Evolutionary conservation across 1,140 invertebrate genomes (phyloP), one percentile per base, ranked within the genome.

Genomic region (Eriocheir sinensis): DNA sequence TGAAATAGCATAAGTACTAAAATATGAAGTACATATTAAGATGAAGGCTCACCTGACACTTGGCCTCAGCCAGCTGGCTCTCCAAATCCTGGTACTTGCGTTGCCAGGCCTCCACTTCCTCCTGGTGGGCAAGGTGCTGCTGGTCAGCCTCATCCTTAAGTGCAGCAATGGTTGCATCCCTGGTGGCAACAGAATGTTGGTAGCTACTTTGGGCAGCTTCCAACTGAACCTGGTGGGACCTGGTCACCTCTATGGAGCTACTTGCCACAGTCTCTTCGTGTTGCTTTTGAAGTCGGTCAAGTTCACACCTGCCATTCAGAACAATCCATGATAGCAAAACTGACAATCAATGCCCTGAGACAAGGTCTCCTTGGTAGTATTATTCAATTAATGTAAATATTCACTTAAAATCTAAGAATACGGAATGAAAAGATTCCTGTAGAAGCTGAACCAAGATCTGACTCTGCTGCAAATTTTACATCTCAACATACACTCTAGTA

Each of bases 101-200:
- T 30, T 72, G 72, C 91, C 53, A 85, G 17, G 85, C 79, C 44
- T 95, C 48, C 12, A 88, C 21, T 2, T 85, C 81, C 36, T 95
- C 92, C 93, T 94, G 88, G 44, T 83, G 88, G 34, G 53, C 34
- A 15, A 91, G 53, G 40, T 40, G 32, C 44, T 60, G 53, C 21
- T 92, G 34, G 53, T 95, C 94, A n/a, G 83, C 83, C 17, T 92
- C 48, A 91, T 95, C 94, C 85, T 95, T 95, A 9, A 95, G 32
- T 15, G 94, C 48, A 53, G 94, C 94, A 80, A 95, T 95, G 53
- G 94, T 95, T 80, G 94, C 94, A 89, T 95, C 94, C 36, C 94
- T 86, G 40, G 48, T 92, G 36, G 81, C 44, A 32, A 95, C 48
- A 34, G 44, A 53, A 27, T 41, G 60, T 17, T 86, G 92, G 92